Conservation (phyloP, 2,113 vertebrate genomes). For the Marmota flaviventris region DNA sequence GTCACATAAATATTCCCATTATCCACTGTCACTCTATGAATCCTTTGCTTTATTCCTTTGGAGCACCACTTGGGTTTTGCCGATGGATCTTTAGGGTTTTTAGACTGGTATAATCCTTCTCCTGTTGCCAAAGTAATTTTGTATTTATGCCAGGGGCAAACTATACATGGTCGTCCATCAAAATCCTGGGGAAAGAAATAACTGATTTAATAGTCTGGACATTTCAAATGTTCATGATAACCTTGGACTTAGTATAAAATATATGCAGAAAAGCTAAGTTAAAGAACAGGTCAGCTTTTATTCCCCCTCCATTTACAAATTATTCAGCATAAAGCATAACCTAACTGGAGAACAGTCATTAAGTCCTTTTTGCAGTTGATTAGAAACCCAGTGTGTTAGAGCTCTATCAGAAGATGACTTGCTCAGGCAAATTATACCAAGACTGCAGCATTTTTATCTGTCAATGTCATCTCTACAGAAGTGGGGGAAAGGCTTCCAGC, state of each 20-base stretch:
- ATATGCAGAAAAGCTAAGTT: neutral
- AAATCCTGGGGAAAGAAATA: conserved; percentile 89
- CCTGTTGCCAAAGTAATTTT: conserved; percentile 94
- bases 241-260: neutral
- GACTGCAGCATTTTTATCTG: neutral
- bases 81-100: conserved; percentile 87
- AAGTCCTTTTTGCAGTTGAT: neutral
- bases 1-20: conserved; percentile 92
- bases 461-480: conserved; percentile 40
- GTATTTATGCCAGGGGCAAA: conserved; percentile 97
- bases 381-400: neutral
- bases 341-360: neutral
- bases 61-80: conserved; percentile 91
- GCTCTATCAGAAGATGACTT: neutral
- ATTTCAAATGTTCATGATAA: conserved; percentile 43
- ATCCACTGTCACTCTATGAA: conserved; percentile 89
- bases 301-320: conserved; percentile 18
- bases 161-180: conserved; percentile 92
- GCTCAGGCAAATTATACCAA: neutral
- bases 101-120: conserved; percentile 93
- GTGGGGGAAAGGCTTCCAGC: neutral
- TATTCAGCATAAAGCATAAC: conserved; percentile 15
- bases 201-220: conserved; percentile 7
- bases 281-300: neutral
- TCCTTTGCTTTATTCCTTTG: conserved; percentile 95